Evolutionary conservation across 2,797 vertebrate species (phyloP), one percentile per base, ranked within the genome.

Genomic region (Sebastes jordani): DNA sequence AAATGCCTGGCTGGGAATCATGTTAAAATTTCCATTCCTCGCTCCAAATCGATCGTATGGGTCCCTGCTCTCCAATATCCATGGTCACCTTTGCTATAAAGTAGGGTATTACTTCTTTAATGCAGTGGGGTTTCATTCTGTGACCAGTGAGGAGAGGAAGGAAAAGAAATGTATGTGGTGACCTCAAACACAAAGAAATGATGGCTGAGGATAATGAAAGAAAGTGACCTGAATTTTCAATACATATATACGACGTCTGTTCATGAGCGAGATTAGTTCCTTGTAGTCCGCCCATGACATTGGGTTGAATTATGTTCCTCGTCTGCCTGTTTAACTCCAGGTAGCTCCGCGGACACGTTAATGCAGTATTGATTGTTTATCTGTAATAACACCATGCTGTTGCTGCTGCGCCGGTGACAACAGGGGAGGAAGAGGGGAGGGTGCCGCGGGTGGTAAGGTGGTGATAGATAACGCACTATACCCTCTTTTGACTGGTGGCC

Each of bases 331-430:
- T 93, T 90, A 91, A 89, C 74, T 83, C 55, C 67, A 79, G 82
- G 86, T 86, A 73, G 85, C 88, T 86, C 69, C 14, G 56, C 34
- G 68, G 89, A 81, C 74, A 46, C 86, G 82, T 85, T 93, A 93
- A 94, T 94, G 88, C 88, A 84, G 79, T 94, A 94, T 95, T 87
- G 93, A 95, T 94, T 93, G 94, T 93, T 94, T 92, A 92, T 93
- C 92, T 91, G 90, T 87, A 89, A 91, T 92, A 93, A 92, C 86
- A 80, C 81, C 71, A 1, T 58, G 84, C 81, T 74, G 86, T 69
- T 59, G 80, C 78, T 34, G 18, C 46, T 49, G 73, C 34, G 76
- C 68, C 11, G 84, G 76, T 76, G 78, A 86, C 86, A 80, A 56
- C 64, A 5, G 25, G n/a, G 22, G 65, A 16, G 60, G 42, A 27